Evolutionary conservation across 1,140 invertebrate genomes (phyloP), one percentile per base, ranked within the genome.

Genomic region (Potamilus streckersoni): DNA sequence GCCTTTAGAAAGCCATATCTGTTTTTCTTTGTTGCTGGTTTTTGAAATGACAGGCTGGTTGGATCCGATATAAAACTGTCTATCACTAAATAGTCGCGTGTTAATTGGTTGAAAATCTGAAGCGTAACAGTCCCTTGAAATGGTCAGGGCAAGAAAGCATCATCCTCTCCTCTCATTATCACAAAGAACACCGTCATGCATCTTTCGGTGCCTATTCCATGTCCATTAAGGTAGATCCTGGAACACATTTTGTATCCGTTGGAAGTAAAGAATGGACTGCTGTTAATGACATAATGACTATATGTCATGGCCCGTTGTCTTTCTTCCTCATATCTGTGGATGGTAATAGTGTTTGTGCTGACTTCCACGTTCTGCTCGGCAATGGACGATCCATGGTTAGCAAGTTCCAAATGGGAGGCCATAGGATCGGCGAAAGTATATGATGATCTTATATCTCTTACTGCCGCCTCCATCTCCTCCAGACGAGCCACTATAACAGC

Each of bases 211-310:
- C 88, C 88, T 63, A 84, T 84, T 5, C 87, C 88, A 72, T 89
- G 88, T 16, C 88, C 88, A 68, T 88, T 89, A 8, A 88, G 79
- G 70, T 89, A 89, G 14, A 87, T 80, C 6, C 87, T 63, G 13
- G 83, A 83, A 82, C 88, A 86, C 86, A 88, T 87, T 69, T 88
- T 89, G 76, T 90, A 90, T 8, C 89, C 87, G 38, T 49, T 6
- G 6, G 38, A 49, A 49, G 38, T 49, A 49, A 49, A 49, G 38
- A 49, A 49, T 8, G 38, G 38, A 11, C 6, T 49, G 38, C 38
- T 49, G 38, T 49, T 49, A 49, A 49, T 49, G 38, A 49, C 38
- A 49, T 49, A 49, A 6, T 49, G 38, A 49, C 38, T 49, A 49
- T 49, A 4, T 11, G 11, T 8, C 38, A 49, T 49, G 2, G 38